Evolutionary conservation across 2,113 vertebrate genomes (phyloP), one percentile per base, ranked within the genome.

Genomic region (Tiliqua scincoides): DNA sequence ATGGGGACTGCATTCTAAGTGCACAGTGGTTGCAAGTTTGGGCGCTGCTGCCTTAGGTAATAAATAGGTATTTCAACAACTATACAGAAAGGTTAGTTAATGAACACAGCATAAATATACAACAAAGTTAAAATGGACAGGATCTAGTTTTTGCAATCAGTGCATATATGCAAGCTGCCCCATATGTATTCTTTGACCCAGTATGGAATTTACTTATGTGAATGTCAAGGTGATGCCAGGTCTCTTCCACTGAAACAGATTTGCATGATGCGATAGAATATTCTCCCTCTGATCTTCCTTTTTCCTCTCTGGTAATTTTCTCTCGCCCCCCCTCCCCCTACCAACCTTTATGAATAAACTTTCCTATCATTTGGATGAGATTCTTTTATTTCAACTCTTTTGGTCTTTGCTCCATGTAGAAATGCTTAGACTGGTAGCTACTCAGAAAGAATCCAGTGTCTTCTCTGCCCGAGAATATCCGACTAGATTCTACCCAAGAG

Each of bases 151-250:
- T 83, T 92, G 37, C 18, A 85, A 65, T 57, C 27, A 80, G 2
- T 1, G 20, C 40, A 85, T 80, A 86, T 86, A 85, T 86, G 82
- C n/a, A 30, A 83, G 1, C 0, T 74, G 6, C 67, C 70, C 23
- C 61, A 71, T 82, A 18, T 3, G 23, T 76, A 68, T 74, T 91
- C 73, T 48, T 59, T 54, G 37, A 80, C 88, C 14, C 1, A 68
- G 1, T 43, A 75, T 68, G 25, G 57, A 23, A 63, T 84, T 85
- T 77, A 2, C 0, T 76, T 14, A 65, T 32, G 1, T 61, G 43
- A 15, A n/a, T 14, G 82, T 87, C 61, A 88, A 84, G 74, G 3
- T 76, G 54, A 87, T 87, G 35, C 57, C 20, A 18, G 6, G 20
- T 74, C 3, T 86, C 27, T 82, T 82, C 91, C 85, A 0, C 1